Conservation (phyloP, 2,113 vertebrate species). For the Heterocephalus glaber region DNA sequence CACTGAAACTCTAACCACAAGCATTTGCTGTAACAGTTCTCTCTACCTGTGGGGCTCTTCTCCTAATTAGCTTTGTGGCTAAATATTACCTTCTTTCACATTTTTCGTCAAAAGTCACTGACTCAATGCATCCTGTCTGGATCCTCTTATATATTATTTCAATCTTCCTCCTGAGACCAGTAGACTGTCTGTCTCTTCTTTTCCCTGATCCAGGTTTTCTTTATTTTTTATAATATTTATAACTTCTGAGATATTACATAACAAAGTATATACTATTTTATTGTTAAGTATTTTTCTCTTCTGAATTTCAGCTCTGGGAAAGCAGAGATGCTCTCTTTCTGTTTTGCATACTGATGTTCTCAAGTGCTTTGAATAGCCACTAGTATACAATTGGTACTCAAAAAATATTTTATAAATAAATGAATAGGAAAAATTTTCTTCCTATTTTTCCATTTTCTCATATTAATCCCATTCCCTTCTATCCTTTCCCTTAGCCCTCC, state of each 20-base stretch:
- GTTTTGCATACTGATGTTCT: background rate
- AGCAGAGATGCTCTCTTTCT: background rate
- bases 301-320: background rate
- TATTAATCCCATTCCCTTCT: too few species aligned
- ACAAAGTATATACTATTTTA: background rate
- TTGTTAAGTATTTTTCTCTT: background rate
- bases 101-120: background rate
- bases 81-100: background rate
- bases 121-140: background rate
- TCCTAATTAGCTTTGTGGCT: background rate
- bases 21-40: background rate
- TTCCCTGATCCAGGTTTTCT: background rate
- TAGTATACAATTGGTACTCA: background rate
- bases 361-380: background rate
- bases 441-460: too few species aligned
- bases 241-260: background rate
- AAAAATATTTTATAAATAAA: background rate
- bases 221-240: background rate
- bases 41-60: background rate
- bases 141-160: background rate
- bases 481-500: too few species aligned
- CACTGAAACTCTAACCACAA: background rate
- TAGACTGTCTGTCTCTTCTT: background rate
- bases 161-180: background rate
- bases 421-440: too few species aligned